phyloP scores from a whole-genome alignment of 2,888 invertebrate species.

The Scrobipalpa atriplicella region DNA sequence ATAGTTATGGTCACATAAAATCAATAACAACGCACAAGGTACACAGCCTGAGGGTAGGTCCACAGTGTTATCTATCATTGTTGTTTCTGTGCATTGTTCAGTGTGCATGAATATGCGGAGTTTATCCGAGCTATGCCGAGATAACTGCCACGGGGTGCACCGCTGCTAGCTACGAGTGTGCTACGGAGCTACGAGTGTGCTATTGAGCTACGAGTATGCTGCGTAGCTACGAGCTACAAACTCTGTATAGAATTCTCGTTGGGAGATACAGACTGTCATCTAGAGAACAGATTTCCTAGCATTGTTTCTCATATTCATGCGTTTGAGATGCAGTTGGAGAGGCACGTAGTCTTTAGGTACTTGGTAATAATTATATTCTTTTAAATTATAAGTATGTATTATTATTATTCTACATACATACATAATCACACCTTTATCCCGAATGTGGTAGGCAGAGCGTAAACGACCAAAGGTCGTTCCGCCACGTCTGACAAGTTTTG shows the following conservation, averaged over 20 bases:
- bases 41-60: not conserved
- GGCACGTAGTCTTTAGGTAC: no score
- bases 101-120: slow-evolving; percentile 4
- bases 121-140: not conserved
- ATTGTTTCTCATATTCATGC: slow-evolving; percentile 1
- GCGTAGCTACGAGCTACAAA: no score
- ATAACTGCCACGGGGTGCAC: not conserved
- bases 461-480: no score
- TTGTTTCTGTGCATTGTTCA: not conserved
- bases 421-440: no score
- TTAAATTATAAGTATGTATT: no score
- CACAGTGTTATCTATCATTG: not conserved
- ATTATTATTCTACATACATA: no score
- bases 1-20: not conserved
- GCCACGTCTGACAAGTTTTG: no score
- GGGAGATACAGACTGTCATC: not conserved
- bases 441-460: no score
- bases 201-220: not conserved
- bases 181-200: not conserved
- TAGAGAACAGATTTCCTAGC: not conserved
- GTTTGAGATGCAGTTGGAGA: not conserved
- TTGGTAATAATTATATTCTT: no score
- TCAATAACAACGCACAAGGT: not conserved
- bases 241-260: no score
- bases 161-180: not conserved